Evolutionary conservation across 2,888 invertebrate species (phyloP).

Genomic region (Phytoseiulus persimilis): DNA sequence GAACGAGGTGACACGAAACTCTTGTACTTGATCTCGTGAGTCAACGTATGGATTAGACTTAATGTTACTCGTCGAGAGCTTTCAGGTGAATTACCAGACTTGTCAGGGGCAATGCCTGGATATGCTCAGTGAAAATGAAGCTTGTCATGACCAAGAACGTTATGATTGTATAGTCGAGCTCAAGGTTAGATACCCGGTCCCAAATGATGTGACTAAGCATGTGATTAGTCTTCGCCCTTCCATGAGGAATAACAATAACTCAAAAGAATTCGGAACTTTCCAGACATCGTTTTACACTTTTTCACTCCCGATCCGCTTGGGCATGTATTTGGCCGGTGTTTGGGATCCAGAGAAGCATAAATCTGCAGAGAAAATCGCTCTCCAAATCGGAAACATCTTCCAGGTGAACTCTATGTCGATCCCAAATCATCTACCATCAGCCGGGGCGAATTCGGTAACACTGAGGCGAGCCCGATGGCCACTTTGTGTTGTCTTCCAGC

Average conservation of each 20-base stretch:
- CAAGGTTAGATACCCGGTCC: not conserved
- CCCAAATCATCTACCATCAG: not conserved
- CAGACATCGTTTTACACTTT: conserved; percentile 25
- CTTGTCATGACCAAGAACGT: not conserved
- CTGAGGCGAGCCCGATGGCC: no score
- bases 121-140: not conserved
- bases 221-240: no score
- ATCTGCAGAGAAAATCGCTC: not conserved
- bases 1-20: not conserved
- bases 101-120: conserved; percentile 21
- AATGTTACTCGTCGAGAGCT: not conserved
- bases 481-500: no score
- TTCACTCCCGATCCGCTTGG: conserved; percentile 6
- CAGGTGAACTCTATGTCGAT: not conserved
- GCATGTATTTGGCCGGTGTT: conserved; percentile 29
- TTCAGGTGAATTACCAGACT: conserved; percentile 21
- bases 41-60: not conserved
- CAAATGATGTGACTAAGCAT: not conserved
- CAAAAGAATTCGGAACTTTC: not conserved
- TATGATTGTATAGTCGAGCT: not conserved
- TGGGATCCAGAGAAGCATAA: not conserved
- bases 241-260: no score
- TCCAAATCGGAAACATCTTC: conserved; percentile 5
- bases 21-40: no score
- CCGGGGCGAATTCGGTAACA: no score